Conservation (phyloP, 2,113 vertebrate species). For the Tenebrosternarchus preto region DNA sequence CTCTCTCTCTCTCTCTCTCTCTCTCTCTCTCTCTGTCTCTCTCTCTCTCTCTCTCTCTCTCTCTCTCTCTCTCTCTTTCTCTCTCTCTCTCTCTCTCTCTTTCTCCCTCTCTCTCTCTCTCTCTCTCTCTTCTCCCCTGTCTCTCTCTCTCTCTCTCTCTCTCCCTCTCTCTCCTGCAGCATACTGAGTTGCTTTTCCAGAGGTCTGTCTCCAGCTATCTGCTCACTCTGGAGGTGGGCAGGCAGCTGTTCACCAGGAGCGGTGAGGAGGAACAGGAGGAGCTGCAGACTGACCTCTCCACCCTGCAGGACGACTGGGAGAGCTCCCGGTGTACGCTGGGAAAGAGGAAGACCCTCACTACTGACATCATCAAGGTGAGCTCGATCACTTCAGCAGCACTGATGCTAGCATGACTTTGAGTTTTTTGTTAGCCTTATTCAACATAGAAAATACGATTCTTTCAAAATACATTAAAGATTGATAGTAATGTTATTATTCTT, state of each 20-base stretch:
- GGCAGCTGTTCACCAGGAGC: constrained; percentile 73
- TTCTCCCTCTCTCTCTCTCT: too few relatives aligned
- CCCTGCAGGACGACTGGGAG: constrained; percentile 82
- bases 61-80: background rate
- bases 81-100: background rate
- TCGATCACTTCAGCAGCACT: too few relatives aligned
- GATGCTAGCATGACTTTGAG: too few relatives aligned
- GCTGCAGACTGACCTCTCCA: constrained; percentile 73
- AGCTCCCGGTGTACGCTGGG: constrained; percentile 69
- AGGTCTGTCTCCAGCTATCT: constrained; percentile 77
- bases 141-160: background rate
- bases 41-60: background rate
- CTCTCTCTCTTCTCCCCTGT: background rate
- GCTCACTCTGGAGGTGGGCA: constrained; percentile 76
- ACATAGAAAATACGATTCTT: too few relatives aligned
- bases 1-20: background rate
- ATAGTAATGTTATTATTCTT: too few relatives aligned
- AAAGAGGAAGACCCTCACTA: constrained; percentile 66
- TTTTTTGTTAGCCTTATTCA: too few relatives aligned
- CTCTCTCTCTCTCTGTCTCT: background rate
- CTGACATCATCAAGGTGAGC: constrained; percentile 70
- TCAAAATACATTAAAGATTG: too few relatives aligned
- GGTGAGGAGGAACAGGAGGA: constrained; percentile 65
- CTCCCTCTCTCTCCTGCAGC: constrained; percentile 65
- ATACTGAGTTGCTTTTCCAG: constrained; percentile 77